Evolutionary conservation across 1,140 invertebrate species (phyloP).

Genomic region (Armadillidium nasatum): DNA sequence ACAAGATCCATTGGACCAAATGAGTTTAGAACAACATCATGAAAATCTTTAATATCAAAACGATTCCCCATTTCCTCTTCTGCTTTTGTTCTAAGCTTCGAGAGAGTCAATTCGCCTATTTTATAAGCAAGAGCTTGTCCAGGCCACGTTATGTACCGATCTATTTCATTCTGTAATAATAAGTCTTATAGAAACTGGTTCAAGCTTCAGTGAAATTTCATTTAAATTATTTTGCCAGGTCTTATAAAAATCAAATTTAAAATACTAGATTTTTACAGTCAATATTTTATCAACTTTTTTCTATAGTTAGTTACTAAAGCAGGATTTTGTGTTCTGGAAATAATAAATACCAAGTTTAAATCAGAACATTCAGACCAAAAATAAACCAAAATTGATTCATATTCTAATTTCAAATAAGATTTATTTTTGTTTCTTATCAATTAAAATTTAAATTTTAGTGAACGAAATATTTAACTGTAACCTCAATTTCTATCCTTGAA

Average conservation of each 20-base stretch:
- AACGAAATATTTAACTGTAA: no score
- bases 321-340: no score
- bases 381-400: not conserved
- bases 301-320: no score
- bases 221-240: no score
- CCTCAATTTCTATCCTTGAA: not conserved
- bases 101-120: slow-evolving; percentile 53
- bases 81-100: slow-evolving; percentile 49
- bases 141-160: slow-evolving; percentile 55
- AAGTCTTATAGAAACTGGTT: not conserved
- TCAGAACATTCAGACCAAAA: not conserved
- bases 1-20: slow-evolving; percentile 38
- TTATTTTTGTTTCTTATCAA: no score
- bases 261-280: no score
- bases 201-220: not conserved
- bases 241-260: no score
- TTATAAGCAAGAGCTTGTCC: slow-evolving; percentile 53
- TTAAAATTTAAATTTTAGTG: no score
- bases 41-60: slow-evolving; percentile 40
- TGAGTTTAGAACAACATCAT: slow-evolving; percentile 41
- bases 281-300: no score
- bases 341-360: no score
- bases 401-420: not conserved
- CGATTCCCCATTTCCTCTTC: slow-evolving; percentile 48
- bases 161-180: slow-evolving; percentile 47